Percentiles rank a stretch among this genome's conserved stretches.
phyloP scores from a whole-genome alignment of 2,797 vertebrate genomes.

The Benthosema pterotum region DNA sequence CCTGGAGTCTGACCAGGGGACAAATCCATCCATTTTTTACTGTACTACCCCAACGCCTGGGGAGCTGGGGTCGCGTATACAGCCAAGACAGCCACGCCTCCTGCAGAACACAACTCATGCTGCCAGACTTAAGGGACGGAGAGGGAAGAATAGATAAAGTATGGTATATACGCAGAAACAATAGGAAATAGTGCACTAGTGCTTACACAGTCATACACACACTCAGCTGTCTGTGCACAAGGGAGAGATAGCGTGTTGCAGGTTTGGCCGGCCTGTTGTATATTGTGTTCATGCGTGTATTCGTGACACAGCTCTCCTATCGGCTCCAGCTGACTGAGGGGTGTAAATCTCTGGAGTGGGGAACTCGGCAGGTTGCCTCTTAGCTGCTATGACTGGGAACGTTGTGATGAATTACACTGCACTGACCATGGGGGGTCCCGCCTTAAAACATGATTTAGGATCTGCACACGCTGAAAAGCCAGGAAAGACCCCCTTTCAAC shows the following conservation, averaged over 20 bases:
- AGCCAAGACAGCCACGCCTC: constrained; percentile 55
- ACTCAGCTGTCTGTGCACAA: constrained; percentile 4
- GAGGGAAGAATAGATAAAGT: constrained; percentile 34
- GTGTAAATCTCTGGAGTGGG: constrained; percentile 49
- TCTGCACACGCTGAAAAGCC: constrained; percentile 5
- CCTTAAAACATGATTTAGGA: constrained; percentile 30
- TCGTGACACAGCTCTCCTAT: constrained; percentile 37
- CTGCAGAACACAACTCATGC: constrained; percentile 29
- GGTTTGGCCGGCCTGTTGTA: constrained; percentile 62
- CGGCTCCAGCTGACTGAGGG: constrained; percentile 37
- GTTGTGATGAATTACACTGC: constrained; percentile 37
- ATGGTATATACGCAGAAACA: constrained; percentile 6
- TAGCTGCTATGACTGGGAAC: constrained; percentile 25
- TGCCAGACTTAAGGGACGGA: constrained; percentile 42
- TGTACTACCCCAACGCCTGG: constrained; percentile 25
- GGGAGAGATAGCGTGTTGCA: constrained; percentile 38
- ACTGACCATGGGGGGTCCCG: constrained; percentile 16
- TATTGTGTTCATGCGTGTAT: constrained; percentile 22
- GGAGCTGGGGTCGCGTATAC: constrained; percentile 30
- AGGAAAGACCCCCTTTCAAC: constrained; percentile 9
- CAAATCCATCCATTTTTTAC: constrained; percentile 44
- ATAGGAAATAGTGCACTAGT: constrained; percentile 4
- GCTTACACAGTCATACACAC: constrained; percentile 13
- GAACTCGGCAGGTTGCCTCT: constrained; percentile 25
- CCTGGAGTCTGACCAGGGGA: constrained; percentile 38